These are phyloP conservation scores for Octomys mimax DNA, from an alignment of 2,797 vertebrate species.

Conservation along the genomic window DNA sequence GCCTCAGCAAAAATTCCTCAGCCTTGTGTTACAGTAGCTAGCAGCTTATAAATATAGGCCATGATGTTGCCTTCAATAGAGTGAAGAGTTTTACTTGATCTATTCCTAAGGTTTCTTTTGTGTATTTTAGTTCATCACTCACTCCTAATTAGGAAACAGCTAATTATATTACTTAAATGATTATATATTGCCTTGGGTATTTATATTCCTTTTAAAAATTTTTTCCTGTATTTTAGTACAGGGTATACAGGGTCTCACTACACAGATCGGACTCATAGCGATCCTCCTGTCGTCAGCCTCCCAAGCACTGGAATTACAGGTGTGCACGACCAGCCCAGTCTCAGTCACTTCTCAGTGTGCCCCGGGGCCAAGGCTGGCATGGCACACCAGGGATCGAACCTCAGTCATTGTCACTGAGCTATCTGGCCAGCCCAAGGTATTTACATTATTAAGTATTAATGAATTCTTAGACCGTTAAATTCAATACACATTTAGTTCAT, in stretches of 20 bases:
- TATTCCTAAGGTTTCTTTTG: background rate
- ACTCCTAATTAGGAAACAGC: background rate
- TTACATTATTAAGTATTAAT: slow-evolving; percentile 24
- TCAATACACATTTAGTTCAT: background rate
- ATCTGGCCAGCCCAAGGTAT: background rate
- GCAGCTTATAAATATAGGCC: background rate
- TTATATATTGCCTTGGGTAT: background rate
- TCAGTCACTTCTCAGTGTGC: too few species aligned
- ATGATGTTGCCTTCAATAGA: background rate
- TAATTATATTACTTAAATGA: slow-evolving; percentile 40
- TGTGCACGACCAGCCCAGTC: too few species aligned
- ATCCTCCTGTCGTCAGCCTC: too few species aligned
- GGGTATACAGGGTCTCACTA: too few species aligned
- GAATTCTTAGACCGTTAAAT: background rate
- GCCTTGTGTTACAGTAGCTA: background rate
- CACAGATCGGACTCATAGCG: too few species aligned
- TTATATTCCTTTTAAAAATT: background rate
- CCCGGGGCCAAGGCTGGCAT: too few species aligned
- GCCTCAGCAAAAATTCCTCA: background rate
- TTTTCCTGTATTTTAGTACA: too few species aligned
- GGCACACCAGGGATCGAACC: too few species aligned
- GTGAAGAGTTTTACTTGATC: slow-evolving; percentile 2
- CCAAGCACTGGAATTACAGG: too few species aligned
- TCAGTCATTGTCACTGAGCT: too few species aligned
- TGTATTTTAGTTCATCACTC: background rate